A percentile compares a stretch with the other conserved stretches of the same genome.
phyloP scores from a whole-genome alignment of 2,888 invertebrate genomes.

The Campaea margaritaria region DNA sequence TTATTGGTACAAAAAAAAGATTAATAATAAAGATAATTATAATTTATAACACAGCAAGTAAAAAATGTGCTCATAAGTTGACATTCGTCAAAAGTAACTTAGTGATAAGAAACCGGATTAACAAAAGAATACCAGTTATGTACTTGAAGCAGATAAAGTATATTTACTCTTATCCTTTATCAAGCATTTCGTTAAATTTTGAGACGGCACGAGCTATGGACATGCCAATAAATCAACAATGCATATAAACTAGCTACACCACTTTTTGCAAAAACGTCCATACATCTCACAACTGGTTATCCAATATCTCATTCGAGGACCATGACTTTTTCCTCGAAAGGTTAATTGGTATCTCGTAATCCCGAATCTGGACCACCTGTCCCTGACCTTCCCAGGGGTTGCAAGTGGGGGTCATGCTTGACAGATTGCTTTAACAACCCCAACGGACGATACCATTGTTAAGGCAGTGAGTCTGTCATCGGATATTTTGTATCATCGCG shows the following conservation, averaged over 20 bases:
- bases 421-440: slow-evolving; percentile 7
- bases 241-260: background rate
- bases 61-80: no score
- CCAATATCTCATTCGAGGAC: background rate
- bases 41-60: no score
- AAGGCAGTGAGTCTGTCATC: background rate
- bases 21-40: no score
- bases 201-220: no score
- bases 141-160: no score
- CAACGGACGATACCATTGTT: slow-evolving; percentile 5
- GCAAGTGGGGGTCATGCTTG: slow-evolving; percentile 4
- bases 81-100: no score
- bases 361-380: slow-evolving; percentile 2
- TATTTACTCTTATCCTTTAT: no score
- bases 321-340: background rate
- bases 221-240: no score
- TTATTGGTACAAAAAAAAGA: no score
- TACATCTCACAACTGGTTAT: background rate
- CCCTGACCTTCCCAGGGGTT: slow-evolving; percentile 6
- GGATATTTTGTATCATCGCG: background rate
- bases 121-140: no score
- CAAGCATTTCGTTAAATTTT: no score
- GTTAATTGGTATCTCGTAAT: background rate
- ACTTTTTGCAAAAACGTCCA: background rate
- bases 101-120: no score